Base-by-base conservation (phyloP, 2,888 invertebrate genomes). In the Pterobdella sp. region DNA sequence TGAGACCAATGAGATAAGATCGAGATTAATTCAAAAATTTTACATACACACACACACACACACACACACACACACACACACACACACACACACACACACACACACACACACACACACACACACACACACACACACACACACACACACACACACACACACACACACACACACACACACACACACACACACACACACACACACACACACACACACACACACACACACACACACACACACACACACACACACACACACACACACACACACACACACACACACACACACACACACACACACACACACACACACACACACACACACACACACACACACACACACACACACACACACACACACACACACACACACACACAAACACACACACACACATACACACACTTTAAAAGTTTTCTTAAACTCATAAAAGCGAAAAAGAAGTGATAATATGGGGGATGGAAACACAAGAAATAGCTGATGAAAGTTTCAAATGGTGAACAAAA, bases 131-230 rank as follows among this genome's bases (percentile, higher is more conserved):
- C 65, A 65, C 35, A 35, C 65, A 65, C 35, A 65, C 65, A 65
- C 35, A 65, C 65, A 65, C 35, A 65, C 65, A 65, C 35, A 65
- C 65, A 65, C 35, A 65, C 65, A 65, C 35, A 35, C 65, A 65
- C 35, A 35, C 65, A 65, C 35, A 35, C 65, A 65, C 35, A 65
- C 65, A 65, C 35, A 65, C 65, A 65, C 35, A 65, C 65, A 65
- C 35, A 65, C 65, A 68, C 56, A 42, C 37, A 42, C 52, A 63
- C 63, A 63, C 31, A 63, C 63, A 63, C 31, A 63, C 63, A 63
- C n/a, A 63, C 63, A 63, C n/a, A 63, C 63, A 63, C n/a, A 63
- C 63, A 63, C n/a, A 63, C 63, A 63, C n/a, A 63, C 63, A 63
- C n/a, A 26, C 63, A 63, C 31, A 63, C 63, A 63, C 31, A 63